Base-by-base conservation (phyloP, 2,888 invertebrate genomes). In the Mystacides longicornis region DNA sequence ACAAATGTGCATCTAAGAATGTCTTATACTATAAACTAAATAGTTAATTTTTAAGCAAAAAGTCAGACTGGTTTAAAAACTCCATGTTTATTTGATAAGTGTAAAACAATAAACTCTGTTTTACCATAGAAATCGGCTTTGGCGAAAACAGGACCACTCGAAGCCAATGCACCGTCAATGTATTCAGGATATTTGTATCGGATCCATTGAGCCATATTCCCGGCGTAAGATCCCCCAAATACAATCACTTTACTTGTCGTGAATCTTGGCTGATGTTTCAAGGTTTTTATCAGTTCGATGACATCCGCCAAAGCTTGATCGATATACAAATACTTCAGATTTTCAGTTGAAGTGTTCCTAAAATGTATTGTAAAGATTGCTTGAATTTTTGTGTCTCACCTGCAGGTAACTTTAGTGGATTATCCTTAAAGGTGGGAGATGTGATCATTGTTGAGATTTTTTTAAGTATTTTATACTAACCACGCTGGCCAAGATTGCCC, bases 401-500 rank as follows among this genome's bases (percentile, higher is more conserved):
- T 7, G 27, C 27, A 27, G 11, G 27, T 27, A 11, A 7, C 5
- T 7, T 27, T 11, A 27, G 11, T 27, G 62, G 58, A 5, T 64
- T 51, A 59, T 74, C 74, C 7, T 71, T 62, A 63, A 69, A 71
- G 62, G 54, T 65, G 63, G 31, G n/a, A 18, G 33, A 20, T 14
- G 45, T 20, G 48, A 27, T 55, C 56, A n/a, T n/a, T n/a, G n/a
- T n/a, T n/a, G n/a, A n/a, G n/a, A n/a, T n/a, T n/a, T n/a, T n/a
- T n/a, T n/a, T n/a, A n/a, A n/a, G n/a, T n/a, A n/a, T n/a, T n/a
- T n/a, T 27, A 37, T 37, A 37, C 37, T 37, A n/a, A 37, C 37
- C 14, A 16, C 19, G 82, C 82, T 0, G 90, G 91, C 58, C 76
- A 77, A 60, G 87, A 89, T 52, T 78, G 65, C 1, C 92, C 92